Evolutionary conservation across 2,888 invertebrate genomes (phyloP).

Genomic region (Scaptodrosophila latifasciaeformis): DNA sequence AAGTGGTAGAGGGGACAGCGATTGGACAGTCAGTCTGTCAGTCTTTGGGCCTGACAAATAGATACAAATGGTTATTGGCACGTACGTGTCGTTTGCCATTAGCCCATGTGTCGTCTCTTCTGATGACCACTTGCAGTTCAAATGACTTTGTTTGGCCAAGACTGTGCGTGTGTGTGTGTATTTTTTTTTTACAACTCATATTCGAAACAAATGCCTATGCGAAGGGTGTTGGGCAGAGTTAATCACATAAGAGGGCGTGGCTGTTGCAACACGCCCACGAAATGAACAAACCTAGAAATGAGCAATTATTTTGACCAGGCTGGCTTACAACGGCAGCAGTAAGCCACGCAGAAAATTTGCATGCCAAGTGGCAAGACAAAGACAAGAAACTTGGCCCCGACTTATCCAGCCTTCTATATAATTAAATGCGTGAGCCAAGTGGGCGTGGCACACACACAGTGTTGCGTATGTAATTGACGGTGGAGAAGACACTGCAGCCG

Average conservation of each 20-base stretch:
- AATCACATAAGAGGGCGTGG: slow-evolving; percentile 11
- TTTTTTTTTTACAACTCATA: no score
- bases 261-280: slow-evolving; percentile 37
- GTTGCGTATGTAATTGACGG: slow-evolving; percentile 33
- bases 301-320: neutral
- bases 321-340: neutral
- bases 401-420: slow-evolving; percentile 42
- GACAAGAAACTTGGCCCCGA: slow-evolving; percentile 3
- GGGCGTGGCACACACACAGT: slow-evolving; percentile 43
- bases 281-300: slow-evolving; percentile 10
- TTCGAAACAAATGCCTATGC: no score
- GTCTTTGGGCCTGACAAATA: slow-evolving; percentile 60
- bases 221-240: no score
- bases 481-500: slow-evolving; percentile 30
- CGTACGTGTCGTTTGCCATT: slow-evolving; percentile 68
- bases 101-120: slow-evolving; percentile 53
- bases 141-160: no score
- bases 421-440: slow-evolving; percentile 44
- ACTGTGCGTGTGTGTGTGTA: no score
- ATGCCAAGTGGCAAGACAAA: slow-evolving; percentile 21
- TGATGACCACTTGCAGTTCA: slow-evolving; percentile 47
- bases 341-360: slow-evolving; percentile 28
- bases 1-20: neutral
- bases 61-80: slow-evolving; percentile 71
- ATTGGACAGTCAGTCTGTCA: neutral